Base-by-base conservation (phyloP, 37 sponge, comb jelly and placozoan genomes). In the Diacarnus erythraeanus region DNA sequence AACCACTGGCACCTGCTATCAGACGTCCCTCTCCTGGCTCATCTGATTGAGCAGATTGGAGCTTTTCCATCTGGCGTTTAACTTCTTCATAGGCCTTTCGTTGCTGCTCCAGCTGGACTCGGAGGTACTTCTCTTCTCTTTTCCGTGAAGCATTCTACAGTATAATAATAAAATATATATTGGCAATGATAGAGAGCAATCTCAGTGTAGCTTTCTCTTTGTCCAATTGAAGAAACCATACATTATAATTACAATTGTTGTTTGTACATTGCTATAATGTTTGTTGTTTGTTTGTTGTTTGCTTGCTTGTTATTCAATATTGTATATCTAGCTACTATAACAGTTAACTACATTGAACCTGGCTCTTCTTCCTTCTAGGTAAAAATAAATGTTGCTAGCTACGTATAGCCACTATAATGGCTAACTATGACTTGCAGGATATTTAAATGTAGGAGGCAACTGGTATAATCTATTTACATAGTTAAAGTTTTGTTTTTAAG, bases 51-150 rank as follows among this genome's bases (percentile, higher is more conserved):
- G 35, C 74, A 9, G 57, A 54, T 30, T 47, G 57, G 33, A 56
- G 56, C 23, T 56, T 74, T 44, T 74, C 57, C 57, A 56, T 42
- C 27, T 74, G n/a, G 9, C 74, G 57, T 21, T 36, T 74, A 33
- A 74, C 23, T 20, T 74, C 74, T 25, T 74, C 74, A 36, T 74
- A 74, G 18, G 56, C 56, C 36, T 74, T 56, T 3, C 57, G 56
- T 27, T 74, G 56, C 25, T 47, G 18, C 21, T 47, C 58, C 57
- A 56, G 34, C 27, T 74, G 71, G 2, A 9, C 42, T n/a, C 43
- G 71, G 23, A 43, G 71, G 25, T 43, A 40, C 43, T 71, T 40
- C 27, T 43, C 43, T 40, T 43, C 43, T n/a, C 71, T 37, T 27
- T 42, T 29, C 42, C 71, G 42, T 25, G 71, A 21, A 40, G 42